Evolutionary conservation across 2,888 invertebrate species (phyloP).

Genomic region (Lasioglossum vierecki): DNA sequence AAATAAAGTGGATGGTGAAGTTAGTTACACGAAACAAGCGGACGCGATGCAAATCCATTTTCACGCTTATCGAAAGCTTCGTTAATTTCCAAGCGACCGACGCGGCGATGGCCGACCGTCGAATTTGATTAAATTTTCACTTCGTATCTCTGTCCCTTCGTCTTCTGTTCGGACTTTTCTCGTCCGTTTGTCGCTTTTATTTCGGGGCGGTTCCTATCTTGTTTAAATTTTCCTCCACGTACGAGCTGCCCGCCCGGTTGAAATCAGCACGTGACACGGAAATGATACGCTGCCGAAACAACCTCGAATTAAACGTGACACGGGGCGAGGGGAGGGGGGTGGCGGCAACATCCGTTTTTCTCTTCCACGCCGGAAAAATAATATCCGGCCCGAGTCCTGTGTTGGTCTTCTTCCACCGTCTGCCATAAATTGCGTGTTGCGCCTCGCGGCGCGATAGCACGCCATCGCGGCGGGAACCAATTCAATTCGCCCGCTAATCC

Average conservation of each 20-base stretch:
- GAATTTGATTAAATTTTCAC: constrained; percentile 54
- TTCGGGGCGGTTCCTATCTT: background rate
- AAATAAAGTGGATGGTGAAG: constrained; percentile 46
- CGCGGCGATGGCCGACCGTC: background rate
- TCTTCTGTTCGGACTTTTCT: background rate
- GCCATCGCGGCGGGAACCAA: constrained; percentile 27
- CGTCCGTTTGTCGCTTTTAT: background rate
- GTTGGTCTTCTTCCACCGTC: constrained; percentile 44
- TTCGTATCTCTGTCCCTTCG: constrained; percentile 9
- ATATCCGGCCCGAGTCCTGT: constrained; percentile 48
- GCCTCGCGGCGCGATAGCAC: background rate
- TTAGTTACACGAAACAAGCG: constrained; percentile 55
- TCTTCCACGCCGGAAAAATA: constrained; percentile 36
- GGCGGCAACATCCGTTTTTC: constrained; percentile 26
- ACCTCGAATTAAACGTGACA: constrained; percentile 51
- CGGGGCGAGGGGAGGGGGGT: background rate
- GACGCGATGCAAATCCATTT: constrained; percentile 54
- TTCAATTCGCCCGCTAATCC: constrained; percentile 48
- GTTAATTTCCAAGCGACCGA: constrained; percentile 49
- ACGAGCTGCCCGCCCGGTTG: background rate
- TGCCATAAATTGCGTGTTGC: constrained; percentile 45
- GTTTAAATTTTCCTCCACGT: background rate
- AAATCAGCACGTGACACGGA: constrained; percentile 14
- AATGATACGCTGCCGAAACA: constrained; percentile 21
- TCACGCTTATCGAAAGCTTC: constrained; percentile 56